Base-by-base conservation (phyloP, 1,140 invertebrate genomes). In the Chironomus striatipennis region DNA sequence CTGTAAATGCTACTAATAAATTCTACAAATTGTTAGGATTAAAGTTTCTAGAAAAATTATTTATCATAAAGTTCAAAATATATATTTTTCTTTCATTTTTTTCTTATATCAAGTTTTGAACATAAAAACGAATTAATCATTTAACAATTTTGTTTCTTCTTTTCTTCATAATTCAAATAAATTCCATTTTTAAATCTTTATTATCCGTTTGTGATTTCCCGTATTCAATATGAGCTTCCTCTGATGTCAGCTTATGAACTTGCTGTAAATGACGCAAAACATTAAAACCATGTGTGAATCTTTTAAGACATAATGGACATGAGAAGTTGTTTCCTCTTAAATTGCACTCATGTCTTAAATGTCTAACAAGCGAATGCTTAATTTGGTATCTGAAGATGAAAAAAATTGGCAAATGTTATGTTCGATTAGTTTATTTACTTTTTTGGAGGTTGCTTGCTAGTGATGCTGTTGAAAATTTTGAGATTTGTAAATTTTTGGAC, bases 311-410 rank as follows among this genome's bases (percentile, higher is more conserved):
- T 20, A 18, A 9, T 6, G 65, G 65, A 70, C 65, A 70, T 20
- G 17, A 20, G 10, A 70, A 70, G 9, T 70, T 18, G 20, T 70
- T 70, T 17, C 15, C 17, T 18, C 18, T 18, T 18, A 21, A 18
- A 9, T 21, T 21, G 10, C 65, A 70, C 18, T 70, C 65, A 70
- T 70, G 65, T 70, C 65, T 15, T 20, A 70, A 21, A 20, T 70
- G 65, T 70, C 65, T 17, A n/a, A 70, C 65, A 10, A 70, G 65
- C 18, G 65, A 70, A 20, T 70, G 65, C 65, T 70, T 70, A 18
- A 21, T 70, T 70, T 21, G 65, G 65, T 70, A 70, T 20, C 65
- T 70, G 65, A 18, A 57, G 7, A 10, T 70, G 18, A 70, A 18
- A 70, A 70, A 70, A 20, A 18, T 70, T 20, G 15, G 5, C 47